Evolutionary conservation across 2,888 invertebrate species (phyloP).

Genomic region (Drosophila melanosoma): DNA sequence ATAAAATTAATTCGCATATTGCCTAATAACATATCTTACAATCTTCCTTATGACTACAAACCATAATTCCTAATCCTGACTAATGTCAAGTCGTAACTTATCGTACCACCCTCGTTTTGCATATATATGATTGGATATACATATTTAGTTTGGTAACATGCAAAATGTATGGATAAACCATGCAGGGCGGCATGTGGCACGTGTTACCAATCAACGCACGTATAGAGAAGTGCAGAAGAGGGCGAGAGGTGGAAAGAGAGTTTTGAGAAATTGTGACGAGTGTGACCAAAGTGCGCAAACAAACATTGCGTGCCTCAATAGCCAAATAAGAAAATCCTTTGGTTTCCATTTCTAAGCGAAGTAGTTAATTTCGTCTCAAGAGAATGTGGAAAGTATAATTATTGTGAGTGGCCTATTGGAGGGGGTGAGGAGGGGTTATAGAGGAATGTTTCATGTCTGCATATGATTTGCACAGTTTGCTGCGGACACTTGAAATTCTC

Average conservation of each 20-base stretch:
- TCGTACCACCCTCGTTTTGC: slow-evolving; percentile 20
- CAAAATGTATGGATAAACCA: slow-evolving; percentile 59
- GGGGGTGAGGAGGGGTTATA: too few species aligned
- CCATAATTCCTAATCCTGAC: too few species aligned
- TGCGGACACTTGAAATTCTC: slow-evolving; percentile 14
- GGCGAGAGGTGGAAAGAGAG: not conserved
- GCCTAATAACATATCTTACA: not conserved
- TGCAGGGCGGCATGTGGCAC: slow-evolving; percentile 49
- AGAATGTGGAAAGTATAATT: slow-evolving; percentile 40
- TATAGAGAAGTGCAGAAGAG: slow-evolving; percentile 11
- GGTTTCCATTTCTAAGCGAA: slow-evolving; percentile 47
- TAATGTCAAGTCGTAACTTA: not conserved
- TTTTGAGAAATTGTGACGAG: slow-evolving; percentile 7
- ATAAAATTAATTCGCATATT: not conserved
- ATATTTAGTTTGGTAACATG: slow-evolving; percentile 45
- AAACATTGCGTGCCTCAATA: slow-evolving; percentile 51
- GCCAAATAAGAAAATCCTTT: slow-evolving; percentile 53
- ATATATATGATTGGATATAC: slow-evolving; percentile 36
- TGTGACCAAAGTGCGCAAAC: slow-evolving; percentile 43
- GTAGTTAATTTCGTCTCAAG: slow-evolving; percentile 52
- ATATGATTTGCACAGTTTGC: slow-evolving; percentile 53
- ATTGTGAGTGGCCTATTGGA: not conserved
- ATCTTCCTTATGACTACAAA: not conserved
- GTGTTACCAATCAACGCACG: slow-evolving; percentile 65
- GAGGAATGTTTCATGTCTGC: not conserved